Conservation (phyloP, 2,797 vertebrate genomes). For the Cetoscarus ocellatus region DNA sequence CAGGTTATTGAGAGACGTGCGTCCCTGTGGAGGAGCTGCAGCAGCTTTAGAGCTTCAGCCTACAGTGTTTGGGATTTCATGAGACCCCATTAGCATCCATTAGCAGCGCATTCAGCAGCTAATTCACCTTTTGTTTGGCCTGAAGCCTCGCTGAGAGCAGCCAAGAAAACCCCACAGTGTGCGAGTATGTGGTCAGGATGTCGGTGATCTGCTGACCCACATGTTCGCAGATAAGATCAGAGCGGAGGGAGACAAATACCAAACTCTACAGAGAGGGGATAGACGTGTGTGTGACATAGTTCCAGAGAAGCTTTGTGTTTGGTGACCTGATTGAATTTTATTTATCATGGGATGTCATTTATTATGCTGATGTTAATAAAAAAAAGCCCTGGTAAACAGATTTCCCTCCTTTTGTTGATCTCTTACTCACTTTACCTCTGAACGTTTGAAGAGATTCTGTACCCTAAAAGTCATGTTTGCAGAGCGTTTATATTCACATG, state of each 20-base stretch:
- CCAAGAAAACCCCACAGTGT: conserved; percentile 13
- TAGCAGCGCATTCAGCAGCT: conserved; percentile 2
- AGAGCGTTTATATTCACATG: too few relatives aligned
- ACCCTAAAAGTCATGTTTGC: too few relatives aligned
- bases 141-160: conserved; percentile 37
- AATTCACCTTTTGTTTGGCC: conserved; percentile 52
- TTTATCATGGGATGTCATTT: conserved; percentile 16
- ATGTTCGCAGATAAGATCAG: conserved; percentile 57
- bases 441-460: too few relatives aligned
- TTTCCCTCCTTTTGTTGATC: background rate
- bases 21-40: background rate
- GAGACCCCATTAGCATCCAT: conserved; percentile 51
- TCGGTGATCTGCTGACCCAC: conserved; percentile 58
- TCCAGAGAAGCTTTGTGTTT: background rate
- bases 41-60: background rate
- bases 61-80: background rate
- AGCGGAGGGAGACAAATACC: conserved; percentile 49
- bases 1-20: background rate
- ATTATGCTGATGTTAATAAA: background rate
- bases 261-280: conserved; percentile 4
- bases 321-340: conserved; percentile 4
- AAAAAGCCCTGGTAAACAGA: background rate
- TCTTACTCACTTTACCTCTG: too few relatives aligned
- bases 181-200: conserved; percentile 51
- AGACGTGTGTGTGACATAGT: conserved; percentile 12